phyloP scores from a whole-genome alignment of 2,113 vertebrate genomes.

The Machaerirhynchus nigripectus region DNA sequence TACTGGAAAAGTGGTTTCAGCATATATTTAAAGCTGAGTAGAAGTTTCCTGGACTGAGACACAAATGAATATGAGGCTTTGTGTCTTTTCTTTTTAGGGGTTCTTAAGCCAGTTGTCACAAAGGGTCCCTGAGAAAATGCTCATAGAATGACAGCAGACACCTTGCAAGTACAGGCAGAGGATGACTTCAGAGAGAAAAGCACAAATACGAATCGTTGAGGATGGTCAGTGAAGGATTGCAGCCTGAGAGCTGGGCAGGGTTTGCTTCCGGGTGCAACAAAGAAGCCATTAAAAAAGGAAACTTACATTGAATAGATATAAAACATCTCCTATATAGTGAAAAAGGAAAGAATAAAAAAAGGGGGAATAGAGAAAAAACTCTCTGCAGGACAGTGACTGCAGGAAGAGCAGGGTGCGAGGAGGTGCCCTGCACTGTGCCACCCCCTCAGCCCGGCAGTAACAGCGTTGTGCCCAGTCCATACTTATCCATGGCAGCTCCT shows the following conservation, averaged over 20 bases:
- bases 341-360: background rate
- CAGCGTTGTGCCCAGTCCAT: background rate
- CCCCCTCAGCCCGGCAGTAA: background rate
- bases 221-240: background rate
- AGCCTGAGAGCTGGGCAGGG: background rate
- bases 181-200: background rate
- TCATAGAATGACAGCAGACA: background rate
- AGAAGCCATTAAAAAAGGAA: background rate
- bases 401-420: background rate
- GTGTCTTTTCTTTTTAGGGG: background rate
- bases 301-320: background rate
- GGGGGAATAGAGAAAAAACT: background rate
- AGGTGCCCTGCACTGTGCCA: background rate
- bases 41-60: background rate
- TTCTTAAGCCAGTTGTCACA: background rate
- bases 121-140: background rate
- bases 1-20: background rate
- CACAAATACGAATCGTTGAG: background rate
- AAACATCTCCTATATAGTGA: background rate
- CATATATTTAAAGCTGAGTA: background rate
- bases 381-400: fast-evolving
- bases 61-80: background rate
- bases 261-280: background rate
- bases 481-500: fast-evolving
- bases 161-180: background rate